phyloP scores from a whole-genome alignment of 1,140 invertebrate genomes.

The Pristionchus pacificus region DNA sequence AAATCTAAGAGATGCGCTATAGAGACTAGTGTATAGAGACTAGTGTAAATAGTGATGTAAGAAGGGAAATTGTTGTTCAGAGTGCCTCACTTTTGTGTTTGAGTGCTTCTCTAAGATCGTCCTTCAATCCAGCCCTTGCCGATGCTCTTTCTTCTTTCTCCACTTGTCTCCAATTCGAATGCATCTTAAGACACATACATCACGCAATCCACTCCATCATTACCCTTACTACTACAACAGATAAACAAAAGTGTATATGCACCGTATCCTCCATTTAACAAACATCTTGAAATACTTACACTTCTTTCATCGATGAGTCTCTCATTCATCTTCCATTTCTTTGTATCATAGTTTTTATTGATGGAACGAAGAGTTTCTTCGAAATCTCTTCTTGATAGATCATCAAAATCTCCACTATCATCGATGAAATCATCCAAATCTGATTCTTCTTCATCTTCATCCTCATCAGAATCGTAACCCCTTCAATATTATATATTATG shows the following conservation, averaged over 20 bases:
- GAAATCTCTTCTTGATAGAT: not conserved
- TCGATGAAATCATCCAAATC: not conserved
- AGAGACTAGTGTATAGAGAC: too few species aligned
- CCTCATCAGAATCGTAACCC: not conserved
- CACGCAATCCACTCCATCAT: too few species aligned
- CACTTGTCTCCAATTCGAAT: not conserved
- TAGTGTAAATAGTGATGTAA: too few species aligned
- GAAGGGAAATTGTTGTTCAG: too few species aligned
- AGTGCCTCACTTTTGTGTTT: not conserved
- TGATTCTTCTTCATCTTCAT: not conserved
- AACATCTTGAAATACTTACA: not conserved
- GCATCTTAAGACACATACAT: too few species aligned
- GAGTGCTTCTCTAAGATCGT: not conserved
- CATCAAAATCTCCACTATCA: not conserved
- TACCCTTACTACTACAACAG: not conserved
- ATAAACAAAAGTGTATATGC: not conserved
- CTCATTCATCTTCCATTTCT: not conserved
- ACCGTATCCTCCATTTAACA: too few species aligned
- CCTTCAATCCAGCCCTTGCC: not conserved
- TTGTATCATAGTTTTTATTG: not conserved
- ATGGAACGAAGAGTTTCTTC: not conserved
- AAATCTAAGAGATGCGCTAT: too few species aligned
- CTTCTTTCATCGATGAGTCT: not conserved
- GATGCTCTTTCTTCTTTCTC: not conserved
- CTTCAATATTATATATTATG: too few species aligned